A percentile compares a stretch with the other conserved stretches of the same genome.
Conservation (phyloP, 1,140 invertebrate species). For the Halictus rubicundus region DNA sequence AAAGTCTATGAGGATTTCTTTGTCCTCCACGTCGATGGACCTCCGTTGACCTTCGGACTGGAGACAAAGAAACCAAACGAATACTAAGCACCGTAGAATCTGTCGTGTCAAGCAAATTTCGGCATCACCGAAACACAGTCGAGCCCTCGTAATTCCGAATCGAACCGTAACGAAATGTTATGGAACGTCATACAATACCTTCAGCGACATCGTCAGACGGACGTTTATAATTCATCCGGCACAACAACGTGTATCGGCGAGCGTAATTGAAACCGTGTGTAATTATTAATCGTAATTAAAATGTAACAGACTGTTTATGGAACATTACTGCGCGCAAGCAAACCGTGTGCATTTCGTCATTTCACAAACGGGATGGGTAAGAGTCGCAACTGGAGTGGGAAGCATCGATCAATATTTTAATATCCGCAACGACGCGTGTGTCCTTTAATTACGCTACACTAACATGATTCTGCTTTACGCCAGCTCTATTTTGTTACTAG, state of each 20-base stretch:
- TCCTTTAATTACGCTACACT: slow-evolving; percentile 27
- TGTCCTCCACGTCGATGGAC: slow-evolving; percentile 83
- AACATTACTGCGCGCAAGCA: not conserved
- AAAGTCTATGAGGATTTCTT: slow-evolving; percentile 93
- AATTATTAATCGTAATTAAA: not conserved
- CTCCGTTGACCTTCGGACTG: slow-evolving; percentile 57
- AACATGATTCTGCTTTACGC: slow-evolving; percentile 5
- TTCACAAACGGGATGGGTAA: not conserved
- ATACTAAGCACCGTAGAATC: not conserved
- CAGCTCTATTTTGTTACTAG: slow-evolving; percentile 19
- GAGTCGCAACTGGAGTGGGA: not conserved
- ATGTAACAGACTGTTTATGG: not conserved
- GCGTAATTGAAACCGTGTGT: not conserved
- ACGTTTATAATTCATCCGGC: not conserved
- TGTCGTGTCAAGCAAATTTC: no score
- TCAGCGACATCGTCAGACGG: no score
- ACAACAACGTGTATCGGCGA: not conserved
- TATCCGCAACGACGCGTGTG: slow-evolving; percentile 38
- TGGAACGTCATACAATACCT: no score
- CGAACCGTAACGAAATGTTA: no score
- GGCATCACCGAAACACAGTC: no score
- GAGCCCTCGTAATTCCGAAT: no score
- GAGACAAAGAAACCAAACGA: not conserved
- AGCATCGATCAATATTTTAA: slow-evolving; percentile 38
- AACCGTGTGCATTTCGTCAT: not conserved